Percentiles rank a stretch among this genome's conserved stretches.
These are phyloP conservation scores for Dendrolimus kikuchii DNA, from an alignment of 1,140 invertebrate species.

Conservation along the genomic window DNA sequence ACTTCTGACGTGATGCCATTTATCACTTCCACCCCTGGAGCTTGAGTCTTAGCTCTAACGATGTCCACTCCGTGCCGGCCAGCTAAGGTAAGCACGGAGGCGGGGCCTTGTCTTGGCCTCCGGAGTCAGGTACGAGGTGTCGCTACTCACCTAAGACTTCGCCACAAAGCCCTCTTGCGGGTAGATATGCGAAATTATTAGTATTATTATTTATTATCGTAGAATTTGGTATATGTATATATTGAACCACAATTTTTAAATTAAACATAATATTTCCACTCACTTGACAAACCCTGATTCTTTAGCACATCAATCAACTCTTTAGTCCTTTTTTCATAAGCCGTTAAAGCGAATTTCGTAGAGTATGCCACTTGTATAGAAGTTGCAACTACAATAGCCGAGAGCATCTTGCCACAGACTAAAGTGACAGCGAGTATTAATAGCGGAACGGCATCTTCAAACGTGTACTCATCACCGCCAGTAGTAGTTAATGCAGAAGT, in stretches of 20 bases:
- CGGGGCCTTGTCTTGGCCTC: no score
- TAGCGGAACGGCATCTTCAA: slow-evolving; percentile 38
- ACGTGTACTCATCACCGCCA: slow-evolving; percentile 48
- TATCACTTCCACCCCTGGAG: no score
- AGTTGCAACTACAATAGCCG: slow-evolving; percentile 44
- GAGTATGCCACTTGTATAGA: slow-evolving; percentile 52
- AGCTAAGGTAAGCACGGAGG: no score
- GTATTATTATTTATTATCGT: no score
- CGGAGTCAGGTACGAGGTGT: no score
- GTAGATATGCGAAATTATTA: no score
- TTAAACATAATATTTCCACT: slow-evolving; percentile 9
- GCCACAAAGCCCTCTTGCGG: no score
- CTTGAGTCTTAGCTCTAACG: no score
- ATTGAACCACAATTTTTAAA: slow-evolving; percentile 7
- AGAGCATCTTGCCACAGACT: slow-evolving; percentile 46
- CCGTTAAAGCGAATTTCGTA: slow-evolving; percentile 43
- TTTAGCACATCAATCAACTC: slow-evolving; percentile 54
- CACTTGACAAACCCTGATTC: slow-evolving; percentile 59
- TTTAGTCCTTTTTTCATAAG: slow-evolving; percentile 46
- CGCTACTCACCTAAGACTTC: no score
- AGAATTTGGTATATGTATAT: no score
- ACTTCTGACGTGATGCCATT: no score
- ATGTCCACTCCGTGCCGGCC: no score
- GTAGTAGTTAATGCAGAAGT: slow-evolving; percentile 44
- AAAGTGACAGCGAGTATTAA: slow-evolving; percentile 39